A percentile compares a stretch with the other conserved stretches of the same genome.
Conservation (phyloP, 2,113 vertebrate species). For the Sinocyclocheilus grahami region DNA sequence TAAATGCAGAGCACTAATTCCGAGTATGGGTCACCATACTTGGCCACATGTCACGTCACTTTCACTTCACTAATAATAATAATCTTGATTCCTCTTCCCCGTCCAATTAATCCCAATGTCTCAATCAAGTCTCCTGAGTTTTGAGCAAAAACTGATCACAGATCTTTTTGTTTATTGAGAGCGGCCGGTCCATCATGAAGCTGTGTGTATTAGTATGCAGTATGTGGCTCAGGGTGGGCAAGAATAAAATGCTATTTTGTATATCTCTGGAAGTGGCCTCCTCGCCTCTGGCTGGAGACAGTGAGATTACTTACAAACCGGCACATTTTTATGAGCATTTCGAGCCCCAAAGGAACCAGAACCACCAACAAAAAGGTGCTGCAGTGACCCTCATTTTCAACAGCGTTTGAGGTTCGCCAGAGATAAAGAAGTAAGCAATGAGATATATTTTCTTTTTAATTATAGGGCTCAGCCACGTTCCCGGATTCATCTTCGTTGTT, state of each 20-base stretch:
- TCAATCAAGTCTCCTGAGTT: neutral
- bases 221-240: conserved; percentile 24
- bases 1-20: no score
- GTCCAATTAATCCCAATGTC: no score
- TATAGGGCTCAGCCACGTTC: conserved; percentile 27
- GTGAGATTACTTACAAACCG: conserved; percentile 49
- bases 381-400: conserved; percentile 39
- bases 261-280: conserved; percentile 29
- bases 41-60: no score
- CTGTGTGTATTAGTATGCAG: conserved; percentile 34
- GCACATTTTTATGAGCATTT: conserved; percentile 46
- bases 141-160: neutral
- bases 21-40: no score
- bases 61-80: no score
- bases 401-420: conserved; percentile 32
- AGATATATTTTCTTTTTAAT: conserved; percentile 48
- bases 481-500: conserved; percentile 23
- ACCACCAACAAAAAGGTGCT: conserved; percentile 14
- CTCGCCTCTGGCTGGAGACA: conserved; percentile 30
- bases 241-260: conserved; percentile 20
- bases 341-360: conserved; percentile 34
- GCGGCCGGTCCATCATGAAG: neutral
- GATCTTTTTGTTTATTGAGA: conserved; percentile 12
- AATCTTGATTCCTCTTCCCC: no score
- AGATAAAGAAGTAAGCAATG: conserved; percentile 56